Conservation (phyloP, 2,113 vertebrate genomes). For the Prunella fulvescens region DNA sequence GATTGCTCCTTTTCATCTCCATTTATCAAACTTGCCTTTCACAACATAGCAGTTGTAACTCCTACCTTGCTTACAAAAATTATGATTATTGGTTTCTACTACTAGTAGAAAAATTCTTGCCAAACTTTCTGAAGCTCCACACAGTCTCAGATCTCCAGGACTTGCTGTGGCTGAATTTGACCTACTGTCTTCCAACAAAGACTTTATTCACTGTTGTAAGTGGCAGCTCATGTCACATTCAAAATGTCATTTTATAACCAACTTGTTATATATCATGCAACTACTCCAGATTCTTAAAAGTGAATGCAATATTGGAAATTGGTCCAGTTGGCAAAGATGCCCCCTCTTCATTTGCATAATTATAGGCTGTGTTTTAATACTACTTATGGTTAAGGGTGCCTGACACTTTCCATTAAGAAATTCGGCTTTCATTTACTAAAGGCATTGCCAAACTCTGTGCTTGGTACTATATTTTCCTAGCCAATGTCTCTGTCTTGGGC, state of each 20-base stretch:
- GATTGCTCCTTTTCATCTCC: neutral
- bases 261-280: neutral
- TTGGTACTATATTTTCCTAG: conserved; percentile 27
- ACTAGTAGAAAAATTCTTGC: neutral
- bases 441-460: conserved; percentile 26
- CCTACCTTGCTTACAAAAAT: neutral
- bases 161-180: neutral
- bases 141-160: neutral
- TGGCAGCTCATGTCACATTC: neutral
- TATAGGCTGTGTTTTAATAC: neutral
- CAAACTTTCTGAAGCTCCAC: neutral
- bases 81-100: neutral
- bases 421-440: conserved; percentile 4
- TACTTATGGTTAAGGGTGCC: conserved; percentile 23
- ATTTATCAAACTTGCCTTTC: neutral
- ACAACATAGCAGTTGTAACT: neutral
- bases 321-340: neutral
- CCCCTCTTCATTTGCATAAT: conserved; percentile 43
- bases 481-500: conserved; percentile 21
- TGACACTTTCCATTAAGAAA: conserved; percentile 57
- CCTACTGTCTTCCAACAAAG: neutral
- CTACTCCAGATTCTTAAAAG: neutral
- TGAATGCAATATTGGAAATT: neutral
- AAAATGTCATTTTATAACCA: neutral
- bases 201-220: neutral